Evolutionary conservation across 2,888 invertebrate genomes (phyloP).

Genomic region (Dolichopus griseipennis): DNA sequence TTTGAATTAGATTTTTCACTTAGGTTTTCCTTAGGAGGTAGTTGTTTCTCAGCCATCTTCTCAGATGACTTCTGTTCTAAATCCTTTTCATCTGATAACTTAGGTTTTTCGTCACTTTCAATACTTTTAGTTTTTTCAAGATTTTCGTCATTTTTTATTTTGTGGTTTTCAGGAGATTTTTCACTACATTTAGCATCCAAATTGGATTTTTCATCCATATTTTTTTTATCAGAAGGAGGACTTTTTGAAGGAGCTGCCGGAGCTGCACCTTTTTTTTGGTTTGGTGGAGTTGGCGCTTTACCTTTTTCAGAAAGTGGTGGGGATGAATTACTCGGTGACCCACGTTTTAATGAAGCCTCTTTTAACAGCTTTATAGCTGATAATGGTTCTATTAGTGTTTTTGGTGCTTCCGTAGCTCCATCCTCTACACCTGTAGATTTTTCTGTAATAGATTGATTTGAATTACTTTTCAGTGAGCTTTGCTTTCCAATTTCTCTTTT

Average conservation of each 20-base stretch:
- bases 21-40: too few relatives aligned
- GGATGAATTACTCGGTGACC: not conserved
- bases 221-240: slow-evolving; percentile 11
- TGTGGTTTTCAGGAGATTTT: slow-evolving; percentile 7
- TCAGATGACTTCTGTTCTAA: too few relatives aligned
- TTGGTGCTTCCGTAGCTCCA: not conserved
- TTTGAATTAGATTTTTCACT: too few relatives aligned
- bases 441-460: not conserved
- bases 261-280: not conserved
- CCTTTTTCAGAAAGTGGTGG: not conserved
- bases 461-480: not conserved
- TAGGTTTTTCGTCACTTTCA: too few relatives aligned
- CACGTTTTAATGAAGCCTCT: not conserved
- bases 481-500: not conserved
- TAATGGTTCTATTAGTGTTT: not conserved
- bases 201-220: not conserved
- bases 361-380: not conserved
- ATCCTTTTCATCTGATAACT: too few relatives aligned
- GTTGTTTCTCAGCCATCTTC: too few relatives aligned
- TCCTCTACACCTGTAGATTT: not conserved
- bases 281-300: slow-evolving; percentile 4
- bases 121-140: too few relatives aligned
- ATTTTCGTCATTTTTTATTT: too few relatives aligned
- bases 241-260: slow-evolving; percentile 12
- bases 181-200: slow-evolving; percentile 15